Evolutionary conservation across 2,113 vertebrate genomes (phyloP), one percentile per base, ranked within the genome.

Genomic region (Rattus norvegicus): DNA sequence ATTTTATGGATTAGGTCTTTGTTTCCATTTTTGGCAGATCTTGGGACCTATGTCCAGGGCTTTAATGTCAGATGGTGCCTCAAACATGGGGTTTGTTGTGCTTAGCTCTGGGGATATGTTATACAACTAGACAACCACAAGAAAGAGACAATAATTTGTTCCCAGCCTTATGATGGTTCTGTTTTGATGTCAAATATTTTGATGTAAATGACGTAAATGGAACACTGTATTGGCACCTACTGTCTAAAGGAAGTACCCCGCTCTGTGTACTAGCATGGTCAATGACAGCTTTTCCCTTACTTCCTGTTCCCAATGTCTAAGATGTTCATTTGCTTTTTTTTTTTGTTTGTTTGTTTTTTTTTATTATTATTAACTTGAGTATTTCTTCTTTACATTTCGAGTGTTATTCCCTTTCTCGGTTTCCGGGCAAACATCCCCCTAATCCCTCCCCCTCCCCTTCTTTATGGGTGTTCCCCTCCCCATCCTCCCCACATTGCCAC

Each of bases 291-390:
- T 49, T 83, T 75, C 39, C 30, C 28, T 65, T 81, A 3, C 19
- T 90, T 76, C 2, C 39, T 79, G 10, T 14, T 12, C n/a, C 1
- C 6, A 69, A 8, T 6, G 6, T 12, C 1, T 3, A 88, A 33
- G 1, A 77, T 3, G 0, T 28, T 10, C 5, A 20, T 5, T 43
- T 8, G 16, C 5, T 52, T 52, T 7, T 10, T 52, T 10, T 52
- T 54, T 54, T 54, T 54, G 43, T 43, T 43, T n/a, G n/a, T n/a
- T 43, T 43, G 43, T 43, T 43, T 43, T 43, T 2, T 43, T 43
- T 43, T 43, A 3, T 43, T 43, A n/a, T 43, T 43, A 43, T 43
- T 43, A 43, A 43, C 43, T 43, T 43, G 43, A 43, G 43, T 43
- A 43, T 43, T 43, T 43, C 43, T 43, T 43, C 2, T 43, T 43